These are phyloP conservation scores for Nothocercus nigrocapillus DNA, from an alignment of 2,113 vertebrate species.

Conservation along the genomic window DNA sequence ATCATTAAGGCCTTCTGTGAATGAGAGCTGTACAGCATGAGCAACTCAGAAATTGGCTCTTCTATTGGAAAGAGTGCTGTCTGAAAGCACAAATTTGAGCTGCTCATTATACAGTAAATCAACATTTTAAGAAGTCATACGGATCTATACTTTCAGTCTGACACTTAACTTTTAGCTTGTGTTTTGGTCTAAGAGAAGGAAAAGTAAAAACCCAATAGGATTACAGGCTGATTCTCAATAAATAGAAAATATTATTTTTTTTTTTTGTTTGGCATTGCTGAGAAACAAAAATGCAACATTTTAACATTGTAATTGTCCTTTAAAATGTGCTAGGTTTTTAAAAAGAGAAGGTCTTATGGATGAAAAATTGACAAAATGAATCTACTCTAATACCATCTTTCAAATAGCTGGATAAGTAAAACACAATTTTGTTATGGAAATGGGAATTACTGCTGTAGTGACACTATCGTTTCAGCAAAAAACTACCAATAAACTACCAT, in stretches of 20 bases:
- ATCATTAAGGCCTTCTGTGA: not conserved
- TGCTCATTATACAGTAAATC: not conserved
- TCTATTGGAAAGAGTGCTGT: not conserved
- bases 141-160: not conserved
- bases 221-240: conserved; percentile 49
- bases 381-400: conserved; percentile 37
- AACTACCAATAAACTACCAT: conserved; percentile 49
- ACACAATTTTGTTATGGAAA: conserved; percentile 62
- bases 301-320: conserved; percentile 35
- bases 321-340: not conserved
- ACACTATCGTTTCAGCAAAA: conserved; percentile 56
- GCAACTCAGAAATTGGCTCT: not conserved
- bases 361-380: conserved; percentile 41
- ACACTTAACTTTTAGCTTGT: not conserved
- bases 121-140: not conserved
- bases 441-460: conserved; percentile 54
- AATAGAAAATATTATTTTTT: conserved; percentile 33
- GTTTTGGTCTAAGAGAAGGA: conserved; percentile 6
- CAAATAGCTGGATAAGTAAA: conserved; percentile 69
- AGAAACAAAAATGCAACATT: conserved; percentile 19
- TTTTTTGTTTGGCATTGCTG: conserved; percentile 2
- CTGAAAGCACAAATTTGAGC: not conserved
- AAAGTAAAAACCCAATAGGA: not conserved
- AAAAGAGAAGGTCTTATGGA: not conserved
- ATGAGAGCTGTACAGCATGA: not conserved